Evolutionary conservation across 2,113 vertebrate genomes (phyloP), one percentile per base, ranked within the genome.

Genomic region (Otus sunia): DNA sequence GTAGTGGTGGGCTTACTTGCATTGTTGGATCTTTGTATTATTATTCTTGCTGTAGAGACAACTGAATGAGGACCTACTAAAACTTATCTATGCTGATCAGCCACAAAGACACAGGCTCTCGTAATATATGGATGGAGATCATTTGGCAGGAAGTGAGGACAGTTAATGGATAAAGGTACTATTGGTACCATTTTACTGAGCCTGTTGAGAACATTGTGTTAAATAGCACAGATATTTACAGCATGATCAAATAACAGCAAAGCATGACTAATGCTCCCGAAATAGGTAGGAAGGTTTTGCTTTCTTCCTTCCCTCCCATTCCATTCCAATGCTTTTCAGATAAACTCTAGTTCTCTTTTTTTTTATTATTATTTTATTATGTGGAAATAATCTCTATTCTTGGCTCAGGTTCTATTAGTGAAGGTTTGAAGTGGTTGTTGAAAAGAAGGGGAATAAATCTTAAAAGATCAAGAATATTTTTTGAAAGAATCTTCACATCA

Each of bases 171-270:
- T 17, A 86, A 30, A 86, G 17, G 8, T 56, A 75, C 20, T 68
- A 11, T 67, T 67, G 29, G 36, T 64, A 36, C 14, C 53, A 39
- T 72, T 71, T 49, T 85, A 81, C 30, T 60, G 30, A 96, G 5
- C 4, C 27, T 69, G 7, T 36, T 66, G 45, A 84, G 66, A 91
- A 62, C 36, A 27, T 12, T 52, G 11, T 41, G 39, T 39, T 79
- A 92, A 92, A 82, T 36, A 78, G 9, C 23, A 79, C 34, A 55
- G 49, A 55, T 78, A 81, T 71, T 90, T 84, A 84, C 64, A 80
- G 32, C 12, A 39, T 5, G 4, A 89, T 69, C 69, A 90, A 91
- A 71, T 67, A 69, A 77, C 32, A 74, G 45, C 19, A 87, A 77
- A 89, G 45, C 14, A 58, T 86, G 26, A 47, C 21, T 74, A 74